Evolutionary conservation across 2,797 vertebrate species (phyloP).

Genomic region (Arnoldichthys spilopterus): DNA sequence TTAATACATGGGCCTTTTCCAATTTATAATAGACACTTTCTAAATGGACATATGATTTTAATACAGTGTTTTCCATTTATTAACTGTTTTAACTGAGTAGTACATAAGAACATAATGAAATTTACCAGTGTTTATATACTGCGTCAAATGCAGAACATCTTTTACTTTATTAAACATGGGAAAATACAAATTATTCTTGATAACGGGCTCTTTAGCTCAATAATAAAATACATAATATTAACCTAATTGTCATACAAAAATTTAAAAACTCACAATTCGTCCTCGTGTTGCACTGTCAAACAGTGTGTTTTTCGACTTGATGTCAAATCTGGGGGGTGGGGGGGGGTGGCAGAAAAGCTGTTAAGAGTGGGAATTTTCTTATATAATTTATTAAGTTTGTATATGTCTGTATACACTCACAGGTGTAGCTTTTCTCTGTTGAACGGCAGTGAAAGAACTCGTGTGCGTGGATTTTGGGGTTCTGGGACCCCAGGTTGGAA

Average conservation of each 20-base stretch:
- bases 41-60: too few relatives aligned
- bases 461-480: constrained; percentile 72
- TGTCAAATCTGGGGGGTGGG: constrained; percentile 87
- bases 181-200: too few relatives aligned
- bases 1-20: too few relatives aligned
- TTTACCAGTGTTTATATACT: too few relatives aligned
- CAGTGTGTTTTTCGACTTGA: constrained; percentile 89
- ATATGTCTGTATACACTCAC: constrained; percentile 78
- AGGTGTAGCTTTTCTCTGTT: constrained; percentile 94
- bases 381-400: background rate
- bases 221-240: background rate
- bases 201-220: too few relatives aligned
- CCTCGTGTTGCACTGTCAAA: constrained; percentile 94
- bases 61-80: too few relatives aligned
- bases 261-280: constrained; percentile 88
- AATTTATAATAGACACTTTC: too few relatives aligned
- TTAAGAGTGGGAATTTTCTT: background rate
- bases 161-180: too few relatives aligned
- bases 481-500: constrained; percentile 89
- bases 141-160: too few relatives aligned
- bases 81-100: too few relatives aligned
- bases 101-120: too few relatives aligned
- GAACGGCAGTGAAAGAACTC: constrained; percentile 90
- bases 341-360: constrained; percentile 39
- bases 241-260: background rate